phyloP scores from a whole-genome alignment of 1,140 invertebrate genomes.

The Wasmannia auropunctata region DNA sequence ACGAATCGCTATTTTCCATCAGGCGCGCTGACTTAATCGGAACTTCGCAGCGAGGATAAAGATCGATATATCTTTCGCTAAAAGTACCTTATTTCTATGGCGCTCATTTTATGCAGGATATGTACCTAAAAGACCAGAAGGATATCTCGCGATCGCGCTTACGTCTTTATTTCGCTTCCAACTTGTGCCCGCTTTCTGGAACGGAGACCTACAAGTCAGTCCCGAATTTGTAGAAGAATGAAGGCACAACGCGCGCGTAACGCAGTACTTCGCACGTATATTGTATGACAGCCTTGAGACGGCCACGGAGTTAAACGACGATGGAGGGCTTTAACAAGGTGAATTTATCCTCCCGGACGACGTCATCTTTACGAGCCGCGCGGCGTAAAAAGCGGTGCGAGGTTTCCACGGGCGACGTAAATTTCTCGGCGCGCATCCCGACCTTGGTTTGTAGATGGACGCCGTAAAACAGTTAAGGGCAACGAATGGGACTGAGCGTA shows the following conservation, averaged over 20 bases:
- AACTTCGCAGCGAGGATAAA: conserved; percentile 1
- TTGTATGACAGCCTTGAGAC: background rate
- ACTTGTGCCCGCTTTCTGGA: background rate
- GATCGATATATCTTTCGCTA: background rate
- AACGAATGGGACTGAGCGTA: background rate
- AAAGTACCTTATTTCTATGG: background rate
- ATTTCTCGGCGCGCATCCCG: background rate
- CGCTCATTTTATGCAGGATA: background rate
- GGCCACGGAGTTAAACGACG: background rate
- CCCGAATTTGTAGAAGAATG: background rate
- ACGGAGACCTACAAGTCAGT: background rate
- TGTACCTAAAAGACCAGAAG: background rate
- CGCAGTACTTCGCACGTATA: background rate
- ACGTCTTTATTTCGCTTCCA: background rate
- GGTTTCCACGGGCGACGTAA: background rate
- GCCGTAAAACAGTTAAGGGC: conserved; percentile 41
- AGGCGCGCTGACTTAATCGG: background rate
- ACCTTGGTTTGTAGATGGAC: conserved; percentile 21
- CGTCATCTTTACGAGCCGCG: conserved; percentile 30
- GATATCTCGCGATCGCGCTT: background rate
- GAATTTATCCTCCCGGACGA: conserved; percentile 9
- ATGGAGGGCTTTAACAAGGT: background rate
- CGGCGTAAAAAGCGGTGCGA: conserved; percentile 17
- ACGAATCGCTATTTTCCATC: background rate
- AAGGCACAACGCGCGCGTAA: background rate